phyloP scores from a whole-genome alignment of 2,113 vertebrate species.

The Hirundichthys speculiger region DNA sequence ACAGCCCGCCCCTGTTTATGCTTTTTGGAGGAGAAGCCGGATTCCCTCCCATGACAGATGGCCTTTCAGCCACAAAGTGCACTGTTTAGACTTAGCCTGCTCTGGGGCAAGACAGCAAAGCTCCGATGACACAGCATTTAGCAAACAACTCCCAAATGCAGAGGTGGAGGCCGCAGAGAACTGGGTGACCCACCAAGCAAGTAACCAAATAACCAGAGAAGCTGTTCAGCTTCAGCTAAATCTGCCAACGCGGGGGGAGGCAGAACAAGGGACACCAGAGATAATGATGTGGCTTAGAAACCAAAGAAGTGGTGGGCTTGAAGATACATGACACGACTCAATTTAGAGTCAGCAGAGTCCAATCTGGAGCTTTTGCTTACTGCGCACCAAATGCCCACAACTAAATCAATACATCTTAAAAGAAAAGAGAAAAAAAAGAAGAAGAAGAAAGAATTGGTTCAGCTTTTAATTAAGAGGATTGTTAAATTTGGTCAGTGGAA shows the following conservation, averaged over 20 bases:
- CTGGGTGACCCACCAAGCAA: constrained; percentile 66
- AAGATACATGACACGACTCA: constrained; percentile 68
- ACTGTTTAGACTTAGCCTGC: constrained; percentile 80
- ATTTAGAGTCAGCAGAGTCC: constrained; percentile 55
- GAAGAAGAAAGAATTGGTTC: constrained; percentile 51
- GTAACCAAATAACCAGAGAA: constrained; percentile 62
- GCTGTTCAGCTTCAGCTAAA: constrained; percentile 45
- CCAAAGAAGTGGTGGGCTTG: constrained; percentile 57
- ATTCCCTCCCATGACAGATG: constrained; percentile 82
- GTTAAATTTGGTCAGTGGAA: constrained; percentile 73
- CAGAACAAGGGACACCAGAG: constrained; percentile 56
- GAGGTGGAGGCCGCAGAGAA: constrained; percentile 67
- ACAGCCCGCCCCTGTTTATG: constrained; percentile 81
- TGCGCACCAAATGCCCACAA: constrained; percentile 49
- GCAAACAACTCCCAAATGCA: constrained; percentile 78
- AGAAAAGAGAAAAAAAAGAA: neutral
- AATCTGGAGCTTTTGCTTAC: constrained; percentile 54
- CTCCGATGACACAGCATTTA: constrained; percentile 80
- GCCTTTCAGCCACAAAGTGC: constrained; percentile 81
- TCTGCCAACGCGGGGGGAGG: constrained; percentile 39
- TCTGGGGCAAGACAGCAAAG: constrained; percentile 75
- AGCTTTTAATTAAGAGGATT: constrained; percentile 78
- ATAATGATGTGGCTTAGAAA: constrained; percentile 65
- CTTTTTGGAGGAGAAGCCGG: constrained; percentile 77
- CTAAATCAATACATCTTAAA: constrained; percentile 62